Base-by-base conservation (phyloP, 1,140 invertebrate genomes). In the Drosophila pachea region DNA sequence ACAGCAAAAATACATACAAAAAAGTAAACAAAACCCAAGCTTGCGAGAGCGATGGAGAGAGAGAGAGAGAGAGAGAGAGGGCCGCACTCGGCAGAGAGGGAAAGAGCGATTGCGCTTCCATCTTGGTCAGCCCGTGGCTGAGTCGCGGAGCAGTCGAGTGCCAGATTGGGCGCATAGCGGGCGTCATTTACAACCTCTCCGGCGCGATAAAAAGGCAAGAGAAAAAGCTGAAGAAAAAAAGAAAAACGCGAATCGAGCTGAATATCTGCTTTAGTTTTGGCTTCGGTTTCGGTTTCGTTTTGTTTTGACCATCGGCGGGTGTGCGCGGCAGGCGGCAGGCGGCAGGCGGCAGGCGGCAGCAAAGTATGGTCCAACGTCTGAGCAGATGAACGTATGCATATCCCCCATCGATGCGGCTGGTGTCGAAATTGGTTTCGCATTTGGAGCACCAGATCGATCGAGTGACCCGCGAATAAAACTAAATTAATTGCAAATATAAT, bases 161-260 rank as follows among this genome's bases (percentile, higher is more conserved):
- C 54, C 68, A 84, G 53, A 76, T 84, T 84, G 79, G 79, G 76
- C 76, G 73, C 81, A 78, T 54, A 68, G 56, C 79, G 70, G 79
- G 79, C 81, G 66, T 61, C 76, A 71, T 60, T 74, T 55, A 43
- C 38, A 52, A 72, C 33, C 62, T 62, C 56, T 56, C 35, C 47
- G 55, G 50, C 54, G 60, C 61, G 56, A 60, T 48, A 9, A 42
- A 42, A 42, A 22, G 22, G 5, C 11, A 5, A 42, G 2, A 42
- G 12, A 42, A 42, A 42, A 42, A n/a, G 22, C 22, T n/a, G n/a
- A n/a, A 22, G 22, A 3, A 42, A 42, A 40, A 40, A 40, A 38
- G 7, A 38, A 9, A 4, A 16, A 48, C 32, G 40, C 50, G 54
- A 59, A 9, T 54, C 66, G 59, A 49, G 31, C 38, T 48, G 38